A percentile compares a stretch with the other conserved stretches of the same genome.
These are phyloP conservation scores for Hypena proboscidalis DNA, from an alignment of 2,888 invertebrate species.

Conservation along the genomic window DNA sequence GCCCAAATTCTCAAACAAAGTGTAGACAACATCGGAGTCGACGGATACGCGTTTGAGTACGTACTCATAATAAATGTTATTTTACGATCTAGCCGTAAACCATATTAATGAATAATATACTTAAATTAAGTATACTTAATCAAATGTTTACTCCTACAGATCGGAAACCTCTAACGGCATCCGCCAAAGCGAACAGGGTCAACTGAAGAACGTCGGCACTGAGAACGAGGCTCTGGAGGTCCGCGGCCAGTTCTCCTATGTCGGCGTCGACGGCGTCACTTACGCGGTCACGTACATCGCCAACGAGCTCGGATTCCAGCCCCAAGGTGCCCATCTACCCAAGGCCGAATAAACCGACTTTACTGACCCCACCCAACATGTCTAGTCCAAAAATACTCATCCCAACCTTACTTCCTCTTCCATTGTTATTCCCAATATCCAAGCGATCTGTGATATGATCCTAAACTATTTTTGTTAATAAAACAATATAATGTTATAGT, in stretches of 20 bases:
- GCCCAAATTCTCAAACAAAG: conserved; percentile 52
- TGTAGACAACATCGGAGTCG: conserved; percentile 63
- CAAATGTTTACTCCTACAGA: conserved; percentile 42
- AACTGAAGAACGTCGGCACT: conserved; percentile 55
- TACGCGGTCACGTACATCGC: conserved; percentile 82
- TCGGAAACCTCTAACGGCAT: conserved; percentile 68
- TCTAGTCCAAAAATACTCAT: conserved; percentile 75
- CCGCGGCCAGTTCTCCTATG: conserved; percentile 64
- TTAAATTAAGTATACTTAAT: neutral
- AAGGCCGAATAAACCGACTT: conserved; percentile 38
- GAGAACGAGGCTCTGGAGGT: conserved; percentile 61
- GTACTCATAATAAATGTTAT: conserved; percentile 33
- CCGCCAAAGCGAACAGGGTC: conserved; percentile 40
- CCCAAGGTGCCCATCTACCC: conserved; percentile 70
- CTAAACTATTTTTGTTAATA: conserved; percentile 65
- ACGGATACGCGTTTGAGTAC: conserved; percentile 62
- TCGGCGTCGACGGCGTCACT: conserved; percentile 71
- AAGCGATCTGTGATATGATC: conserved; percentile 80
- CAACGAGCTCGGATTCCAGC: conserved; percentile 82
- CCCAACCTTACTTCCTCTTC: conserved; percentile 34
- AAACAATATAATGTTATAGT: conserved; percentile 61
- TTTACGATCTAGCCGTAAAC: too few relatives aligned
- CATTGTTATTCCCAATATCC: conserved; percentile 55
- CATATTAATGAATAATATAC: too few relatives aligned
- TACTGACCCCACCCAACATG: conserved; percentile 34